Evolutionary conservation across 1,140 invertebrate species (phyloP).

Genomic region (Aphis craccivora): DNA sequence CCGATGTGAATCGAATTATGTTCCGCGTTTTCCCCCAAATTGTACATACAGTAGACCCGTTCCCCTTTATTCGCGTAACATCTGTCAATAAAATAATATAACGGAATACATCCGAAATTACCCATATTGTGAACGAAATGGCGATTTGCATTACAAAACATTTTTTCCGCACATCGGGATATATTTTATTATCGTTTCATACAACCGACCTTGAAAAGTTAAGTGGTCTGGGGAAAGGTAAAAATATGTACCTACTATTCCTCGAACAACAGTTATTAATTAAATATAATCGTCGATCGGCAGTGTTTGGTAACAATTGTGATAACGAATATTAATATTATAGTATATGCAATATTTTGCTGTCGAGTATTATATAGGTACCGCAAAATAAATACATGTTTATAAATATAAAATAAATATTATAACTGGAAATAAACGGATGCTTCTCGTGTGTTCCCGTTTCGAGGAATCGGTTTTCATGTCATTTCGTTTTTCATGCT

Average conservation of each 20-base stretch:
- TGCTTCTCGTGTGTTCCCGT: not conserved
- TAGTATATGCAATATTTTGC: not conserved
- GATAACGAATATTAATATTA: not conserved
- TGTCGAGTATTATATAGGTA: not conserved
- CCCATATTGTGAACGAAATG: not conserved
- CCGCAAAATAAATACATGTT: not conserved
- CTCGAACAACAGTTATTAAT: not conserved
- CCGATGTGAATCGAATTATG: not conserved
- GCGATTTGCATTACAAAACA: conserved; percentile 31
- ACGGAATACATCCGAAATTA: not conserved
- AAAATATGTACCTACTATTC: not conserved
- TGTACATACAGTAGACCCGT: not conserved
- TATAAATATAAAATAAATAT: not conserved
- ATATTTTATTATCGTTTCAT: not conserved
- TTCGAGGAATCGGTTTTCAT: not conserved
- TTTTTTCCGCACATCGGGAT: not conserved
- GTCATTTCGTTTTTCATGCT: conserved; percentile 21
- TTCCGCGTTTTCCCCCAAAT: conserved; percentile 25
- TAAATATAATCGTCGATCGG: not conserved
- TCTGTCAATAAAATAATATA: conserved; percentile 37
- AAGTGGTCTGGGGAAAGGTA: not conserved
- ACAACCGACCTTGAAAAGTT: not conserved
- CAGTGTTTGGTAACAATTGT: not conserved
- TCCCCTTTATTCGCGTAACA: conserved; percentile 13
- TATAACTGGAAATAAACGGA: not conserved